Base-by-base conservation (phyloP, 2,888 invertebrate genomes). In the Drosophila siamana region DNA sequence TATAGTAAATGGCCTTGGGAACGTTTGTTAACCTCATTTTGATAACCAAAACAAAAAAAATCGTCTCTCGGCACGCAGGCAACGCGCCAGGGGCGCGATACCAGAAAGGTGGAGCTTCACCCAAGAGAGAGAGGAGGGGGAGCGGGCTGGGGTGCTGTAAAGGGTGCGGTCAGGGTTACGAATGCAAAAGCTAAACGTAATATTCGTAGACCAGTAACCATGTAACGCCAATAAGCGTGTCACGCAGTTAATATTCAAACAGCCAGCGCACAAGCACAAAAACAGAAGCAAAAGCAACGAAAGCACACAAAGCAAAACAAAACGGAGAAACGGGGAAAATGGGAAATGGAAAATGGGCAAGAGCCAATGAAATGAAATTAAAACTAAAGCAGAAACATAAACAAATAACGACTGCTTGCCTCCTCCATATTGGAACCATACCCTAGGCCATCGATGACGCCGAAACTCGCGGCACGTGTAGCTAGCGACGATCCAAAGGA, bases 11-110 rank as follows among this genome's bases (percentile, higher is more conserved):
- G 84, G 88, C 84, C 88, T 85, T 85, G 84, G 86, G 73, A 76
- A 78, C 83, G 84, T 87, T 87, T 85, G 76, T 85, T 85, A 87
- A 87, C 84, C 84, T 85, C 83, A 71, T 82, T 85, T 80, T 85
- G 88, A 87, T 85, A 87, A 82, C 67, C 73, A 82, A 81, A 78
- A 71, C 87, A 74, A 67, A 16, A 66, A 72, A 78, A 79, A 79
- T 74, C 83, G 83, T 67, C 47, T 63, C 67, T 71, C 69, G 73
- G 71, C 86, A 83, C 84, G 86, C 70, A 78, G 80, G 69, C 79
- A 66, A 55, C 59, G 61, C 52, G 73, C 44, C 30, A 40, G 50
- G 38, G 46, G 48, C 60, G 61, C 33, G 41, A 56, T 22, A 8
- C n/a, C 11, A 55, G 43, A 24, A 2, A 22, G 7, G 36, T 57